These are phyloP conservation scores for Pangasius sanitwongsei DNA, from an alignment of 2,797 vertebrate species.

Conservation along the genomic window DNA sequence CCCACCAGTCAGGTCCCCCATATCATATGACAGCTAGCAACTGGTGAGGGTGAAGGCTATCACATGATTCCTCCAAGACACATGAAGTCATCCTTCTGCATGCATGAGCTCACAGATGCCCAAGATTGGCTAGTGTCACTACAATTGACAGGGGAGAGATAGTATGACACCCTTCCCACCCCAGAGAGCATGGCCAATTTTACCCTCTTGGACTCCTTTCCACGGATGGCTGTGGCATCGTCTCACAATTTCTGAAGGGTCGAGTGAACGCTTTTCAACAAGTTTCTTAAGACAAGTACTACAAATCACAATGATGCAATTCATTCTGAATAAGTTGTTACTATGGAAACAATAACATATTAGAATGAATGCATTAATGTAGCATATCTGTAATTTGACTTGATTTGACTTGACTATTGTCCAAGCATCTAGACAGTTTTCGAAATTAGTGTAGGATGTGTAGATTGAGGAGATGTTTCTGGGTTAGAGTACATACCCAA, in stretches of 20 bases:
- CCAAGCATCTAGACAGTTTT: neutral
- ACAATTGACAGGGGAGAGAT: neutral
- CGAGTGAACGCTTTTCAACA: neutral
- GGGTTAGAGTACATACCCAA: constrained; percentile 62
- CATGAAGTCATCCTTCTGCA: neutral
- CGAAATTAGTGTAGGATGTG: neutral
- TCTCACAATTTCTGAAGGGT: neutral
- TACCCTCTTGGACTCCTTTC: neutral
- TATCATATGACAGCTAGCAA: neutral
- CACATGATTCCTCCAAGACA: neutral
- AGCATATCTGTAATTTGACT: neutral
- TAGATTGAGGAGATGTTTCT: neutral
- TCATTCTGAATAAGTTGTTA: no score
- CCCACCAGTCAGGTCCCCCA: neutral
- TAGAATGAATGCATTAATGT: neutral
- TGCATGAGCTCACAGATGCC: neutral
- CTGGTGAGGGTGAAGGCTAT: neutral
- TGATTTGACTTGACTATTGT: neutral
- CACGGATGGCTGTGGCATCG: neutral
- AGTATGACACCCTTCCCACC: neutral
- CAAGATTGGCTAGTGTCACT: no score
- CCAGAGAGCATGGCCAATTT: neutral
- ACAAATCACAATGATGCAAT: neutral
- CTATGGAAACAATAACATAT: neutral
- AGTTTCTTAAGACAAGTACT: neutral